Evolutionary conservation across 2,888 invertebrate genomes (phyloP).

Genomic region (Pyrrhosoma nymphula): DNA sequence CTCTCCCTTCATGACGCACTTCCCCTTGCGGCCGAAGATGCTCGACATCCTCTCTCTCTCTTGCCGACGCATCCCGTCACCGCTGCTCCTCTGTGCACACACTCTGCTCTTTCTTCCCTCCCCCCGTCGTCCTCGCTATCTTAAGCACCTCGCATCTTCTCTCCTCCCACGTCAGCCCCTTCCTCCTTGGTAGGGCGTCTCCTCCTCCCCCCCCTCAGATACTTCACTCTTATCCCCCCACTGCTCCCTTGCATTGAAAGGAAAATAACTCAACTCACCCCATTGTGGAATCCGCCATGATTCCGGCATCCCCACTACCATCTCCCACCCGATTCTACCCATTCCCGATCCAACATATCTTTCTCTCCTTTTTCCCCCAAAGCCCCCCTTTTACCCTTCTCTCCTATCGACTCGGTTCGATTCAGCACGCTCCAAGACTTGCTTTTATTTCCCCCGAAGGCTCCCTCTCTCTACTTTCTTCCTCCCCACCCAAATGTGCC

Average conservation of each 20-base stretch:
- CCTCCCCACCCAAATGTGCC: not conserved
- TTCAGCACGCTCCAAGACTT: not conserved
- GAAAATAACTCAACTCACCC: not conserved
- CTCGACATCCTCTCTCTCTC: not conserved
- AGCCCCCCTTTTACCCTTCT: not conserved
- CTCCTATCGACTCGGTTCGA: not conserved
- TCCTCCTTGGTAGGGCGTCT: not conserved
- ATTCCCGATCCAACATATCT: too few relatives aligned
- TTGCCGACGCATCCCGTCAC: not conserved
- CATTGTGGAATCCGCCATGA: constrained; percentile 36
- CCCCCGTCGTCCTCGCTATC: not conserved
- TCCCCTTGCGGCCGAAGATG: not conserved
- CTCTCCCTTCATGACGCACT: constrained; percentile 49
- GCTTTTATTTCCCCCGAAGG: not conserved
- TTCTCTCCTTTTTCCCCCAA: too few relatives aligned
- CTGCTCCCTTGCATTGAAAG: not conserved
- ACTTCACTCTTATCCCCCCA: not conserved
- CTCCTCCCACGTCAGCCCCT: not conserved
- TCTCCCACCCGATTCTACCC: not conserved
- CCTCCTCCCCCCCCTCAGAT: not conserved
- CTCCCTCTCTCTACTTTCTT: not conserved
- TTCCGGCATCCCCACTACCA: not conserved
- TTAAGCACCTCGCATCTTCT: not conserved
- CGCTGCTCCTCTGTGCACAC: not conserved
- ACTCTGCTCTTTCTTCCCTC: not conserved